Conservation (phyloP, 2,113 vertebrate species). For the Copsychus sechellarum region DNA sequence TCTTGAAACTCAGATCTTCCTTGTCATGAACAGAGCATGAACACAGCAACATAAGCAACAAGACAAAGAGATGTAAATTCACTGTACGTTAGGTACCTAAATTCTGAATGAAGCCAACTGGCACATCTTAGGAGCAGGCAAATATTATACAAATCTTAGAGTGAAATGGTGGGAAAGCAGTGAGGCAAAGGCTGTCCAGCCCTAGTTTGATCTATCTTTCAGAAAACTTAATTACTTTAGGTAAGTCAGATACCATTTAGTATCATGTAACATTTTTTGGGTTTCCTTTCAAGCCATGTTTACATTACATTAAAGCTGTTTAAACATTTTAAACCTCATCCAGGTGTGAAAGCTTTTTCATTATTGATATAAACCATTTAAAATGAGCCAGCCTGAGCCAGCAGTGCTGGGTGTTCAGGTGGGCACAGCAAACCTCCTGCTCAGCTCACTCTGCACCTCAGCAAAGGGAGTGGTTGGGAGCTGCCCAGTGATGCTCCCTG, state of each 20-base stretch:
- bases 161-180: neutral
- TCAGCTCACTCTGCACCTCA: neutral
- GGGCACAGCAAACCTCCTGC: accelerated
- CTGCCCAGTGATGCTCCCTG: accelerated
- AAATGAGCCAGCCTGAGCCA: neutral
- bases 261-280: neutral
- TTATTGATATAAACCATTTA: neutral
- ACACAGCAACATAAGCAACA: neutral
- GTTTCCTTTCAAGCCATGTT: neutral
- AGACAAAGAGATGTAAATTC: neutral
- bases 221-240: neutral
- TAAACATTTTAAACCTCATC: neutral
- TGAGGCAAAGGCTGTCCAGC: neutral
- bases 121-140: neutral
- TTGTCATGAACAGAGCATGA: neutral
- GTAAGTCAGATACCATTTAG: neutral
- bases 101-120: neutral
- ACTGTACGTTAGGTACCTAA: neutral
- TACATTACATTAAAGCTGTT: neutral
- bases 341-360: neutral
- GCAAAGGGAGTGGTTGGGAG: accelerated
- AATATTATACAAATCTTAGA: neutral
- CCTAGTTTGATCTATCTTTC: neutral
- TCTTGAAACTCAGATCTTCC: neutral
- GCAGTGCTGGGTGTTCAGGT: neutral